phyloP scores from a whole-genome alignment of 2,888 invertebrate species.

The Scotopteryx bipunctaria region DNA sequence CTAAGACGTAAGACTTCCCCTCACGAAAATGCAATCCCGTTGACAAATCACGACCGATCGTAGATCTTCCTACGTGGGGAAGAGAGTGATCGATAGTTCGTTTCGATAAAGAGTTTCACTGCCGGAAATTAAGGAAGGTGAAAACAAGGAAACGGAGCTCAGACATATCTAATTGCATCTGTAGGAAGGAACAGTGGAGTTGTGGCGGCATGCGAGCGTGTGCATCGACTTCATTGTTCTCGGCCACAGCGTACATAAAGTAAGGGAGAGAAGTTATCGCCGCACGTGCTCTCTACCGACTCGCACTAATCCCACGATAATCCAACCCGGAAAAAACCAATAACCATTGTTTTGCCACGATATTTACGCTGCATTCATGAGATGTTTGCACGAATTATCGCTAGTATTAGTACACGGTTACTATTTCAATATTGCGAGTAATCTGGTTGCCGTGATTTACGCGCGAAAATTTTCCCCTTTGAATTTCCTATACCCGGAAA shows the following conservation, averaged over 20 bases:
- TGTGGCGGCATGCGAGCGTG: conserved; percentile 49
- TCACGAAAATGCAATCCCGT: conserved; percentile 49
- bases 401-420: conserved; percentile 55
- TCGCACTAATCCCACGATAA: conserved; percentile 69
- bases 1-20: conserved; percentile 42
- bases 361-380: conserved; percentile 63
- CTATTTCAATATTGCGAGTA: conserved; percentile 61
- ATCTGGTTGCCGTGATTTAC: conserved; percentile 58
- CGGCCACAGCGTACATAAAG: conserved; percentile 37
- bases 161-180: conserved; percentile 62
- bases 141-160: conserved; percentile 59
- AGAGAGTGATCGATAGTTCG: conserved; percentile 59
- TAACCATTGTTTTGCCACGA: conserved; percentile 71
- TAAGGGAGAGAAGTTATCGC: conserved; percentile 51
- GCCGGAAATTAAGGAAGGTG: conserved; percentile 53
- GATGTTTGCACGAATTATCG: conserved; percentile 70
- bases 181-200: conserved; percentile 51
- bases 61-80: conserved; percentile 44
- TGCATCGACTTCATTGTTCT: conserved; percentile 54
- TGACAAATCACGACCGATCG: conserved; percentile 51
- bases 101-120: conserved; percentile 56
- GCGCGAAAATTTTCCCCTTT: conserved; percentile 45
- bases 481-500: conserved; percentile 18
- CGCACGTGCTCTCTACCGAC: conserved; percentile 62
- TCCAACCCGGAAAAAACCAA: conserved; percentile 76